phyloP scores from a whole-genome alignment of 1,140 invertebrate genomes.

The Semibalanus balanoides region DNA sequence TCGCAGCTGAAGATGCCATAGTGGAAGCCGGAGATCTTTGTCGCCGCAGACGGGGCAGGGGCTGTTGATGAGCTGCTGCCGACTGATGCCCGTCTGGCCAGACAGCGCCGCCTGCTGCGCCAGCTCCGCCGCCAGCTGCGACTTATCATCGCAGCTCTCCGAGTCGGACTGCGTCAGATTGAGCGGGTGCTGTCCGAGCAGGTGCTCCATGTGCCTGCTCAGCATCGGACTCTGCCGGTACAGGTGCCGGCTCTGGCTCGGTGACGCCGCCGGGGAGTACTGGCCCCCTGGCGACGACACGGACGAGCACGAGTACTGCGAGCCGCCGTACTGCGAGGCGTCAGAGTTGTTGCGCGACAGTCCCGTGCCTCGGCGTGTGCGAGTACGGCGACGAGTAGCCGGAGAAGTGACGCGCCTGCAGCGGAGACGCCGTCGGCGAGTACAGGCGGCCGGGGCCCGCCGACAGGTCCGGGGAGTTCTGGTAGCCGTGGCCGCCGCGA shows the following conservation, averaged over 20 bases:
- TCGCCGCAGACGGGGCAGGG: slow-evolving; percentile 91
- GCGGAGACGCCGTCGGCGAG: slow-evolving; percentile 68
- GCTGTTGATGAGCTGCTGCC: slow-evolving; percentile 68
- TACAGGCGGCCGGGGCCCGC: slow-evolving; percentile 54
- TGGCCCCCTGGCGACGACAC: slow-evolving; percentile 25
- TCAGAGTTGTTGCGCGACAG: slow-evolving; percentile 77
- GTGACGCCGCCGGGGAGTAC: slow-evolving; percentile 63
- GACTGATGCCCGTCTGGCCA: slow-evolving; percentile 59
- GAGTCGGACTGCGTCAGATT: slow-evolving; percentile 59
- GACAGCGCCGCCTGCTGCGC: slow-evolving; percentile 35
- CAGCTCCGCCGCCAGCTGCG: slow-evolving; percentile 28
- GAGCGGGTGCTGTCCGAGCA: slow-evolving; percentile 38
- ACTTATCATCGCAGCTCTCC: slow-evolving; percentile 26
- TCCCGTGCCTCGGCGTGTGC: slow-evolving; percentile 47
- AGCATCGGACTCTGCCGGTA: slow-evolving; percentile 6
- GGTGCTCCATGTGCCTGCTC: slow-evolving; percentile 11
- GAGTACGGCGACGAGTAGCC: slow-evolving; percentile 24
- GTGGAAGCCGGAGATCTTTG: slow-evolving; percentile 86
- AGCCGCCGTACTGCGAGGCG: slow-evolving; percentile 44
- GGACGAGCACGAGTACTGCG: slow-evolving; percentile 48
- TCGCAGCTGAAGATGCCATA: slow-evolving; percentile 96
- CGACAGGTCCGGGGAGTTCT: slow-evolving; percentile 9
- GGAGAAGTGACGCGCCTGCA: slow-evolving; percentile 53
- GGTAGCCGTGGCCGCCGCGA: slow-evolving; percentile 8
- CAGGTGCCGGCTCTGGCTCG: slow-evolving; percentile 58